Evolutionary conservation across 2,888 invertebrate genomes (phyloP).

Genomic region (Listrodromus nycthemerus): DNA sequence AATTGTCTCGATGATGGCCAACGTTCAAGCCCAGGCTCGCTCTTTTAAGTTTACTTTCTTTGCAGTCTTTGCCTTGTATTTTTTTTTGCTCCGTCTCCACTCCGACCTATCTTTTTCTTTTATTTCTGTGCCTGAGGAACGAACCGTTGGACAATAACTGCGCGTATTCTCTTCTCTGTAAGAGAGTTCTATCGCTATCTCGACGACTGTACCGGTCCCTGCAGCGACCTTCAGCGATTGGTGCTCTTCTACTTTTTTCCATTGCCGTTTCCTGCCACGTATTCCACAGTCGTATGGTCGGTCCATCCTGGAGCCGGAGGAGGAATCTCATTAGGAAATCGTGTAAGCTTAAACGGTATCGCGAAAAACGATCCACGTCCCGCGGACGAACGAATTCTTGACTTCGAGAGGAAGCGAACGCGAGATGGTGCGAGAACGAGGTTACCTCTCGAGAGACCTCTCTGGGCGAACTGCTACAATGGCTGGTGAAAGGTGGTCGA

Average conservation of each 20-base stretch:
- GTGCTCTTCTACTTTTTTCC: conserved; percentile 3
- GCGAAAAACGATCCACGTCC: conserved; percentile 32
- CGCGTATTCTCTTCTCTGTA: not conserved
- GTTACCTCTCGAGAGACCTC: conserved; percentile 30
- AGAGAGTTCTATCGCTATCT: not conserved
- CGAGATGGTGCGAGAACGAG: conserved; percentile 7
- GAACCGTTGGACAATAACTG: conserved; percentile 2
- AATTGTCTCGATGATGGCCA: conserved; percentile 52
- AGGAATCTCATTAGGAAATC: conserved; percentile 45
- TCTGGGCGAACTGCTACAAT: conserved; percentile 44
- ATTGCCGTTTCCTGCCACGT: not conserved
- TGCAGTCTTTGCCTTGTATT: not conserved
- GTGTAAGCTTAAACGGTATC: conserved; percentile 42
- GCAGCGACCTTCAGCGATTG: not conserved
- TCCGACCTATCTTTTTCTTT: conserved; percentile 8
- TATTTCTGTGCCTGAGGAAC: conserved; percentile 25
- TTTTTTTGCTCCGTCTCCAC: not conserved
- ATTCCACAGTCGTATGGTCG: not conserved
- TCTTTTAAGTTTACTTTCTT: not conserved
- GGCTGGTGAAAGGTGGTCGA: conserved; percentile 54
- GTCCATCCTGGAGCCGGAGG: not conserved
- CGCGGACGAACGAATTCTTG: conserved; percentile 30
- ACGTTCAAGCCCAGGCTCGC: conserved; percentile 28
- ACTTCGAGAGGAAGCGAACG: conserved; percentile 12
- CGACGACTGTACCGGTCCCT: not conserved